A percentile compares a stretch with the other conserved stretches of the same genome.
Evolutionary conservation across 2,113 vertebrate genomes (phyloP).

Genomic region (Malaclemys terrapin): DNA sequence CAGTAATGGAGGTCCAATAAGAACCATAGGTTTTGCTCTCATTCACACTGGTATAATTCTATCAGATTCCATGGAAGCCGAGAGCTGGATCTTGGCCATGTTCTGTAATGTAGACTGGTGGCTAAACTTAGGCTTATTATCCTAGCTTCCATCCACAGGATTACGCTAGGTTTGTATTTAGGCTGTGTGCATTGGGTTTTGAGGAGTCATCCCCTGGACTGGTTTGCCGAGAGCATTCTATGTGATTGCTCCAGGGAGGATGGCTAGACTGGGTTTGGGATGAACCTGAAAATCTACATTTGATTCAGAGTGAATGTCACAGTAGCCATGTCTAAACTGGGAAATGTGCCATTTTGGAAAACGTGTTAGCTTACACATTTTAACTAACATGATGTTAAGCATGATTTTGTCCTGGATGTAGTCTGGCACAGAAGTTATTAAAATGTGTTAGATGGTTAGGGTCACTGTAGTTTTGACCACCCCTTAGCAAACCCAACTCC

Average conservation of each 20-base stretch:
- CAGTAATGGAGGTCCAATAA: background rate
- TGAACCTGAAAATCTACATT: background rate
- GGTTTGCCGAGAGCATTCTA: background rate
- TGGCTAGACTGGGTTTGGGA: background rate
- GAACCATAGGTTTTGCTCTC: background rate
- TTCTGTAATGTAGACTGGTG: background rate
- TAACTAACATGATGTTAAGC: background rate
- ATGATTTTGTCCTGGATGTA: background rate
- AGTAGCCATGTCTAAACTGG: background rate
- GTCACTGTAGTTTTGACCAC: background rate
- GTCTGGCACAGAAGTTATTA: background rate
- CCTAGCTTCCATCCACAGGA: background rate
- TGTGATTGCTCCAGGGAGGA: background rate
- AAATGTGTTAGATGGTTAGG: background rate
- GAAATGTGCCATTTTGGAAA: background rate
- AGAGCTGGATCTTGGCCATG: background rate
- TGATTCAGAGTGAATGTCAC: background rate
- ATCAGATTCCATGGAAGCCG: background rate
- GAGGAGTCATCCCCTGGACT: background rate
- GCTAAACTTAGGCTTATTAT: background rate
- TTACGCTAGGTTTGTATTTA: background rate
- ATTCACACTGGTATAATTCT: background rate
- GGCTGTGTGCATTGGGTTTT: background rate
- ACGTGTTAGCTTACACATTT: background rate
- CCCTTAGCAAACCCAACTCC: background rate